Evolutionary conservation across 2,797 vertebrate genomes (phyloP).

Genomic region (Menidia menidia): DNA sequence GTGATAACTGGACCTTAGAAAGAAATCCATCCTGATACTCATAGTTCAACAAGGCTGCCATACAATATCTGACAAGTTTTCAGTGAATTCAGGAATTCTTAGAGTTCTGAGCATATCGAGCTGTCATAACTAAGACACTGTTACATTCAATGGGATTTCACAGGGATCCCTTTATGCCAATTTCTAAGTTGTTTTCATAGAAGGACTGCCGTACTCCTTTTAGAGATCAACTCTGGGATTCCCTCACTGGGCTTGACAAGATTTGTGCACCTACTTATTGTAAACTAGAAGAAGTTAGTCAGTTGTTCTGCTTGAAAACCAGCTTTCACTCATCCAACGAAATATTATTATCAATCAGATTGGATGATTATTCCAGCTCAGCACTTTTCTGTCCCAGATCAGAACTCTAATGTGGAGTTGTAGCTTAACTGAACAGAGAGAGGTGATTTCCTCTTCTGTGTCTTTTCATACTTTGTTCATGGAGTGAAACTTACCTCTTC

Average conservation of each 20-base stretch:
- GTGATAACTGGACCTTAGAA: too few species aligned
- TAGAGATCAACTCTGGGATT: not conserved
- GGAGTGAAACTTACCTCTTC: not conserved
- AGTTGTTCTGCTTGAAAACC: not conserved
- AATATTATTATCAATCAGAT: not conserved
- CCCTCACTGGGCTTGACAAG: not conserved
- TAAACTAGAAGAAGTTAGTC: not conserved
- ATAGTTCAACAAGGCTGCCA: too few species aligned
- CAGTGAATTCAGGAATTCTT: not conserved
- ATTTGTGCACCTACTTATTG: not conserved
- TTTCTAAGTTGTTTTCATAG: not conserved
- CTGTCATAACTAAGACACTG: conserved; percentile 55
- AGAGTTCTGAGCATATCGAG: conserved; percentile 36
- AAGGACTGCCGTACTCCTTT: not conserved
- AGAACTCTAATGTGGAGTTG: too few species aligned
- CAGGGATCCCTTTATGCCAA: conserved; percentile 65
- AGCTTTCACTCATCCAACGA: too few species aligned
- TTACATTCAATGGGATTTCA: conserved; percentile 69
- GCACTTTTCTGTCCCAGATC: not conserved
- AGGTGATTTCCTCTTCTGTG: not conserved
- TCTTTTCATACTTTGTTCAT: not conserved
- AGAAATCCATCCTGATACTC: too few species aligned
- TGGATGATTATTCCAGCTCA: not conserved
- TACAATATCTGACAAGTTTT: too few species aligned
- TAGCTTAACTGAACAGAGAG: too few species aligned